Evolutionary conservation across 2,113 vertebrate genomes (phyloP), one percentile per base, ranked within the genome.

Genomic region (Ammodytes marinus): DNA sequence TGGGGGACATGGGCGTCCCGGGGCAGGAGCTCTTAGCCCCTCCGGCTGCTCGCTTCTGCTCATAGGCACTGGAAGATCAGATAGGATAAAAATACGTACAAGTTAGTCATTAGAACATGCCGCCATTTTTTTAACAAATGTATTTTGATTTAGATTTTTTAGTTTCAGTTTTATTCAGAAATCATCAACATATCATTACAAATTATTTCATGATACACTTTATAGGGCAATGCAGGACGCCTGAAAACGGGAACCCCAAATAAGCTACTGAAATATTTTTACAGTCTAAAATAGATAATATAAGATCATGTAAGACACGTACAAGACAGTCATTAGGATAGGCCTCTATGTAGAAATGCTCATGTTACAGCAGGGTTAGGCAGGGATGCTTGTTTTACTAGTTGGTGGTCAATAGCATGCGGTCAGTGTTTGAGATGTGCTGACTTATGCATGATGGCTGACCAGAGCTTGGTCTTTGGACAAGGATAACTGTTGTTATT

Each of bases 41-140:
- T 70, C 90, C 91, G 59, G 92, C 90, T 90, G 94, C 92, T 94
- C 96, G 95, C 88, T 95, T 95, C 86, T 96, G 96, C 82, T 98
- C 97, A 89, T 96, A 98, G 96, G 97, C 97, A 97, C 97, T 98
- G 90, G 3, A 81, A 77, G 54, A 80, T 54, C 57, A 5, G 3
- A 12, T 27, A 27, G 27, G 27, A 27, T 27, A 27, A 27, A 27
- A 27, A 27, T 2, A 27, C 1, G 27, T 27, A 27, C 27, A 27
- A 27, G 27, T 27, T 27, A 27, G 1, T 27, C 27, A 27, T 27
- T 27, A 27, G 27, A 27, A 27, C 27, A 27, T 27, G 27, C 27
- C 27, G 27, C 27, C 27, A 27, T 27, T 27, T 27, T 27, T n/a
- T n/a, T n/a, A n/a, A n/a, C n/a, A n/a, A n/a, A n/a, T n/a, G n/a